Evolutionary conservation across 2,888 invertebrate genomes (phyloP), one percentile per base, ranked within the genome.

Genomic region (Cremastobaeus sp.): DNA sequence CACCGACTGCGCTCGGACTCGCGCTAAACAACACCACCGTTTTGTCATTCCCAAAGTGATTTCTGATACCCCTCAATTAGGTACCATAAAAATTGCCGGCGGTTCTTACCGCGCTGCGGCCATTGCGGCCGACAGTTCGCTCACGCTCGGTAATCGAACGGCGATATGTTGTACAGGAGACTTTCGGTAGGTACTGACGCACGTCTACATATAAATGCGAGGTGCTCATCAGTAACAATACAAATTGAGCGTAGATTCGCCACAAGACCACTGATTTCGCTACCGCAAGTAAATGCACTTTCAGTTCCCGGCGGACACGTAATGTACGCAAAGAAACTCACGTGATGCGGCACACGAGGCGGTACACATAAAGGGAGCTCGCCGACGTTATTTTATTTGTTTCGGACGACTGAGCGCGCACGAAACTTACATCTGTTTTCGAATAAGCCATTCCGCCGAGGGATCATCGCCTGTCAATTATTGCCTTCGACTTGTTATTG

Each of bases 211-310:
- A 66, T 57, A 50, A 57, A 50, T 34, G 47, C 72, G 74, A 71
- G 79, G 79, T 81, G 80, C 79, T 83, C 80, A 79, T 81, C 83
- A 79, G 83, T 83, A 85, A 84, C 84, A 83, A 80, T 80, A 81
- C 80, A 85, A 83, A 85, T 85, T 85, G 85, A 85, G 83, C 83
- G 83, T 78, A 80, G 82, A 83, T 84, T 84, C 78, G 81, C 80
- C 79, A 81, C 83, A 83, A 82, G 84, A 83, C 81, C 81, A 75
- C 83, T 76, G 79, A 78, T 77, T 73, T 79, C 57, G 77, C 81
- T 79, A 84, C 84, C 84, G 82, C 84, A 84, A 84, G 83, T 82
- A 81, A 83, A 69, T 59, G 73, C 57, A 28, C 64, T 62, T 52
- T 66, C 73, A 60, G 68, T 55, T 25, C 57, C 50, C 45, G 73